Conservation (phyloP, 2,113 vertebrate species). For the Motacilla alba region DNA sequence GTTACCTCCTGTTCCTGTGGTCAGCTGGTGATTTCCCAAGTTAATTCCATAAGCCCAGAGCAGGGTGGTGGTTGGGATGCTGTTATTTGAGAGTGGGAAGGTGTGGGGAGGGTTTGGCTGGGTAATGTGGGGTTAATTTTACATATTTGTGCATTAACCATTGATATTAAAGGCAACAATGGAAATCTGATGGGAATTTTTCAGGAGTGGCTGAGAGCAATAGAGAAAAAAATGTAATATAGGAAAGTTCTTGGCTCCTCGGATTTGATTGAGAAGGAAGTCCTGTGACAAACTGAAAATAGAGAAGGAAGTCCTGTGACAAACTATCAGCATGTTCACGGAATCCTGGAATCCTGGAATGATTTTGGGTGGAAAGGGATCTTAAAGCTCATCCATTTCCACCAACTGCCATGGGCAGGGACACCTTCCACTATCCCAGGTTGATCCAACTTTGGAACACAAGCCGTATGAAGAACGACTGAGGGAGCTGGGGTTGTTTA, state of each 20-base stretch:
- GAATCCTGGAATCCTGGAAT: background rate
- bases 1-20: background rate
- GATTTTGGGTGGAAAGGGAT: background rate
- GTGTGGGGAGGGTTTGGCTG: background rate
- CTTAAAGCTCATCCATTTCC: accelerated
- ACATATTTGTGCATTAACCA: background rate
- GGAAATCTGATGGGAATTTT: background rate
- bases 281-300: background rate
- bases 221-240: background rate
- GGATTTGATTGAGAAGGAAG: background rate
- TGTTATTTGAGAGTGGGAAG: background rate
- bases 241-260: background rate
- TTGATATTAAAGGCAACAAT: background rate
- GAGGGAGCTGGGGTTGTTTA: too few relatives aligned
- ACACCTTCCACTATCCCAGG: accelerated
- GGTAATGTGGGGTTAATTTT: background rate
- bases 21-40: background rate
- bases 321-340: background rate
- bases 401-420: background rate
- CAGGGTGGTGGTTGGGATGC: background rate
- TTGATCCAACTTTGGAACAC: too few relatives aligned
- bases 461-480: too few relatives aligned
- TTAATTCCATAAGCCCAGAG: background rate
- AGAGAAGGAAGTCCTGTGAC: background rate
- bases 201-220: background rate